Percentiles rank a stretch among this genome's conserved stretches.
Conservation (phyloP, 2,888 invertebrate genomes). For the Sipha maydis region DNA sequence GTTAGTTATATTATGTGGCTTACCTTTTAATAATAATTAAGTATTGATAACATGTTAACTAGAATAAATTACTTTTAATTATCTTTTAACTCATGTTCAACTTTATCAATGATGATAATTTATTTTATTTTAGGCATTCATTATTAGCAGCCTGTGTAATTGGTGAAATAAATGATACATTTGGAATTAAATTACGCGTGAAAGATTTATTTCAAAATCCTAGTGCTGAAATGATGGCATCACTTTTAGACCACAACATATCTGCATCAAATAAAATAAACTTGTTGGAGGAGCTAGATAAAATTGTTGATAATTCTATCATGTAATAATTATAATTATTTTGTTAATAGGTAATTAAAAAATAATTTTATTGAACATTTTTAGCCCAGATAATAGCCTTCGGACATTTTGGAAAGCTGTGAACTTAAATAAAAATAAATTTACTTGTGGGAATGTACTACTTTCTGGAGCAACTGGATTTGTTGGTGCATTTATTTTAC, state of each 20-base stretch:
- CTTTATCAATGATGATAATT: not conserved
- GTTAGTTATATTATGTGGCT: too few species aligned
- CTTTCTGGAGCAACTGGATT: constrained; percentile 65
- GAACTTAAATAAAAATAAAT: constrained; percentile 63
- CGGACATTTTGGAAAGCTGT: constrained; percentile 65
- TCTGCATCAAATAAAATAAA: constrained; percentile 45
- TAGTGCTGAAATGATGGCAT: constrained; percentile 64
- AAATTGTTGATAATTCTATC: constrained; percentile 16
- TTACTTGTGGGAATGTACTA: constrained; percentile 64
- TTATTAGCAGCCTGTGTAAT: constrained; percentile 64
- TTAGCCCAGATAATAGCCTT: constrained; percentile 63
- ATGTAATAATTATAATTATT: constrained; percentile 36
- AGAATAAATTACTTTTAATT: too few species aligned
- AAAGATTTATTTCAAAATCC: constrained; percentile 64
- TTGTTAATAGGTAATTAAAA: not conserved
- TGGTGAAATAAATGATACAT: constrained; percentile 64
- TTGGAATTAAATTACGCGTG: constrained; percentile 63
- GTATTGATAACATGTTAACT: too few species aligned
- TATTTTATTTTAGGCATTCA: constrained; percentile 64
- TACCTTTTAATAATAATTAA: too few species aligned
- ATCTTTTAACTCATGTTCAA: not conserved
- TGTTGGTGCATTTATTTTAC: constrained; percentile 65
- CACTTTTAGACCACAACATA: constrained; percentile 63
- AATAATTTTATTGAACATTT: constrained; percentile 4
- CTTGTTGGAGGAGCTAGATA: constrained; percentile 60